These are phyloP conservation scores for Argyresthia goedartella DNA, from an alignment of 2,888 invertebrate species.

Conservation along the genomic window DNA sequence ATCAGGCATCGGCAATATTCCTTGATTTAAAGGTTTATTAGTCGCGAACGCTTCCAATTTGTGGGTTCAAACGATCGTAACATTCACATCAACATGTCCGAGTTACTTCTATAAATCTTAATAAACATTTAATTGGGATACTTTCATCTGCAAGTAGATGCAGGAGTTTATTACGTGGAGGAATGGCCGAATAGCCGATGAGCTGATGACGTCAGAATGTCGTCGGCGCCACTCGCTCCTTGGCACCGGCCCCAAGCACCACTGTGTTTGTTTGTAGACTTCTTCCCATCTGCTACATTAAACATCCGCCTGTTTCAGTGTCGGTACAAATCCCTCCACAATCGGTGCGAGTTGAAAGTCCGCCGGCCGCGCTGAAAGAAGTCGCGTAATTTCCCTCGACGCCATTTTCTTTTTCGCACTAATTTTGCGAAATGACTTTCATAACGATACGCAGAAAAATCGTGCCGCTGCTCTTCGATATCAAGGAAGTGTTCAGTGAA, in stretches of 20 bases:
- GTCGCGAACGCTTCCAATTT: too few species aligned
- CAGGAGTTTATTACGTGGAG: not conserved
- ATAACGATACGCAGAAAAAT: slow-evolving; percentile 49
- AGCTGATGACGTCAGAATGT: not conserved
- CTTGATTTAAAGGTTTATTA: too few species aligned
- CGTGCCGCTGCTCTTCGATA: slow-evolving; percentile 54
- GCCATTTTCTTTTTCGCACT: slow-evolving; percentile 26
- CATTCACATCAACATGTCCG: not conserved
- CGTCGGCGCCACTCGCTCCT: slow-evolving; percentile 21
- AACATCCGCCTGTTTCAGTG: slow-evolving; percentile 59
- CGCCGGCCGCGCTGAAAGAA: slow-evolving; percentile 21
- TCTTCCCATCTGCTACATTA: slow-evolving; percentile 63
- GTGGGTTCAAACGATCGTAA: not conserved
- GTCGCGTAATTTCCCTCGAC: slow-evolving; percentile 15
- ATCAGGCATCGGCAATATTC: too few species aligned
- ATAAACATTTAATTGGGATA: not conserved
- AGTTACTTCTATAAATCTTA: not conserved
- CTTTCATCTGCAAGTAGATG: not conserved
- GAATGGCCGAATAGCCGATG: not conserved
- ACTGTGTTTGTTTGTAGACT: slow-evolving; percentile 54
- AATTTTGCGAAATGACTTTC: slow-evolving; percentile 28
- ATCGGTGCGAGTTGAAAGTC: slow-evolving; percentile 42
- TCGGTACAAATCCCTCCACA: slow-evolving; percentile 49
- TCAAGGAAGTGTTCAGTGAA: slow-evolving; percentile 65
- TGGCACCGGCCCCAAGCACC: slow-evolving; percentile 45